These are phyloP conservation scores for Baryphthengus martii DNA, from an alignment of 2,113 vertebrate genomes.

Conservation along the genomic window DNA sequence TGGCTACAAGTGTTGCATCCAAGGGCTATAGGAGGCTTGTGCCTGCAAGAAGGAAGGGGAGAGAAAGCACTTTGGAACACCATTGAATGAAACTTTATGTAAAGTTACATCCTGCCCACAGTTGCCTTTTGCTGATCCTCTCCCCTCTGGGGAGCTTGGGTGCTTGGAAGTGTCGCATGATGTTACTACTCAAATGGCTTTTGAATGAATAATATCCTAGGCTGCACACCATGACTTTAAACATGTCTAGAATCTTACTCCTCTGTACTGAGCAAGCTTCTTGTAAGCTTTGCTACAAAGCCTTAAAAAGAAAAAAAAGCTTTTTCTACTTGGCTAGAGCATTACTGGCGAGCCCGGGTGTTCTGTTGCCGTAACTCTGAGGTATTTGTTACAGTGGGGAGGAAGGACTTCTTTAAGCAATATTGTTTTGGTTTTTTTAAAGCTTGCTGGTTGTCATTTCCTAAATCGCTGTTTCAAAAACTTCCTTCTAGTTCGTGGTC, in stretches of 20 bases:
- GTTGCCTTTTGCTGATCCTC: not conserved
- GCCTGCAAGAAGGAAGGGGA: not conserved
- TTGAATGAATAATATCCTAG: not conserved
- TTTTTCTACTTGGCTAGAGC: not conserved
- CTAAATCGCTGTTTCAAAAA: conserved; percentile 14
- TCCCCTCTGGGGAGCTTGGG: not conserved
- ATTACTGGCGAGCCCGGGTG: not conserved
- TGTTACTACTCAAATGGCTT: not conserved
- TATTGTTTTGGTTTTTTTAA: not conserved
- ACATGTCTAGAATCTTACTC: not conserved
- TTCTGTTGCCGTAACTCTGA: not conserved
- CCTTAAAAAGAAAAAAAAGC: not conserved
- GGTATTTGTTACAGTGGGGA: not conserved
- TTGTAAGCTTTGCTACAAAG: not conserved
- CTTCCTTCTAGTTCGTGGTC: conserved; percentile 81
- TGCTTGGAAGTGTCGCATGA: not conserved
- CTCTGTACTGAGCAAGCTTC: not conserved
- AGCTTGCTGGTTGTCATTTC: not conserved
- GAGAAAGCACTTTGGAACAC: not conserved
- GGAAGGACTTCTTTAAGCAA: not conserved
- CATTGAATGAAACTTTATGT: not conserved
- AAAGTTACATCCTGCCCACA: not conserved
- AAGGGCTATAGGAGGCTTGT: not conserved
- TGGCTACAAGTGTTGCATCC: not conserved
- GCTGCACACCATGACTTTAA: not conserved